These are phyloP conservation scores for Ceratotherium simum DNA, from an alignment of 2,113 vertebrate species.

Conservation along the genomic window DNA sequence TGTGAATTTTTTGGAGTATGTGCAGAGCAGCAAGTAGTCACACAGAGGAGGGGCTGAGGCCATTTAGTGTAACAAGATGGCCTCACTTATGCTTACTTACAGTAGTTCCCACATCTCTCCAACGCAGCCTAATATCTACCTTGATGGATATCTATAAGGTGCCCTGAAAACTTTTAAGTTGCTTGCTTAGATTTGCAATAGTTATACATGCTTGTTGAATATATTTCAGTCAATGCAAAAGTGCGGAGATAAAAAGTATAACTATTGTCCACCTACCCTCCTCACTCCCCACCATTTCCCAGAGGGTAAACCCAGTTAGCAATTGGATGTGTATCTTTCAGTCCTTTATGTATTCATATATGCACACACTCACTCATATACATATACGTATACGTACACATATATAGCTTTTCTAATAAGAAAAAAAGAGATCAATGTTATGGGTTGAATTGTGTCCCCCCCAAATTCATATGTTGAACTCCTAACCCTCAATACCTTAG, in stretches of 20 bases:
- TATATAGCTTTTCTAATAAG: constrained; percentile 23
- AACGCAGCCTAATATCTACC: background rate
- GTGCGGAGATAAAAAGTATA: background rate
- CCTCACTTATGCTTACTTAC: no score
- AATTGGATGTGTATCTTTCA: background rate
- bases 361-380: background rate
- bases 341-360: background rate
- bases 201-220: background rate
- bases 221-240: constrained; percentile 34
- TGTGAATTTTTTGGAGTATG: no score
- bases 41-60: no score
- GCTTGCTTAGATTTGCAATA: constrained; percentile 22
- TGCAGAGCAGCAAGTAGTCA: no score
- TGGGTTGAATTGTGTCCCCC: background rate
- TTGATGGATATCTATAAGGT: background rate
- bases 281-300: background rate
- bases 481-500: background rate
- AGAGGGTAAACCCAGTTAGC: background rate
- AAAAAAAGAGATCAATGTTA: background rate
- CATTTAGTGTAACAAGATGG: no score
- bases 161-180: constrained; percentile 4
- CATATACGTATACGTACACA: background rate
- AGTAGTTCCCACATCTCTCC: background rate
- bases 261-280: background rate
- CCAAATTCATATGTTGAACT: background rate